Conservation (phyloP, 2,888 invertebrate genomes). For the Nephrotoma guestfalica region DNA sequence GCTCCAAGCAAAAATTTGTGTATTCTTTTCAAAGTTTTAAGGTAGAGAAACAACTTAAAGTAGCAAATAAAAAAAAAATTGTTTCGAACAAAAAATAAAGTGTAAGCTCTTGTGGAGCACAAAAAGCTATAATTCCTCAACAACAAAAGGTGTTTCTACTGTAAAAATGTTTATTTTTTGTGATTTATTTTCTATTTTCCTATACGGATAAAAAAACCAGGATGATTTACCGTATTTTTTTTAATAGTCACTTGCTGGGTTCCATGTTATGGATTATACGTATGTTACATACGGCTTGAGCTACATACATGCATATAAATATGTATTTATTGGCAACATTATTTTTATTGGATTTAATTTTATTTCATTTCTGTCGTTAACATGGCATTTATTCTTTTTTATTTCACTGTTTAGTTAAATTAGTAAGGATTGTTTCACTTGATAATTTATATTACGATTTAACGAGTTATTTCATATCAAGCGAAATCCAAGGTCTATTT, state of each 20-base stretch:
- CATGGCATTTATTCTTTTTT: background rate
- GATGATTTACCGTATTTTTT: background rate
- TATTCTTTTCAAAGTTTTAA: background rate
- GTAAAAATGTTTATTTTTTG: background rate
- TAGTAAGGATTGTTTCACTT: no score
- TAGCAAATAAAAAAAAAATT: background rate
- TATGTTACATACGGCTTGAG: background rate
- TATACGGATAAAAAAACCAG: background rate
- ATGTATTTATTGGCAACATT: background rate
- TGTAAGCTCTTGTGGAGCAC: background rate
- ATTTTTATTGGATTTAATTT: background rate
- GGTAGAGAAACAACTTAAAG: background rate
- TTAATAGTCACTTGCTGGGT: background rate
- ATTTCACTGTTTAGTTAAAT: no score
- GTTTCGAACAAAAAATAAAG: background rate
- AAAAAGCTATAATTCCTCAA: background rate
- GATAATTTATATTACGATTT: no score
- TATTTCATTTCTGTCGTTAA: background rate
- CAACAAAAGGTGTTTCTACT: background rate
- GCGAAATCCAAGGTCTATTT: no score
- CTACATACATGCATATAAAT: background rate
- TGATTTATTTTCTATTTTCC: background rate
- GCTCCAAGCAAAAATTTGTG: background rate
- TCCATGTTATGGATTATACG: background rate
- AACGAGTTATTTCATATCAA: no score